A percentile compares a stretch with the other conserved stretches of the same genome.
Evolutionary conservation across 2,797 vertebrate species (phyloP).

Genomic region (Hypotaenidia philippensis): DNA sequence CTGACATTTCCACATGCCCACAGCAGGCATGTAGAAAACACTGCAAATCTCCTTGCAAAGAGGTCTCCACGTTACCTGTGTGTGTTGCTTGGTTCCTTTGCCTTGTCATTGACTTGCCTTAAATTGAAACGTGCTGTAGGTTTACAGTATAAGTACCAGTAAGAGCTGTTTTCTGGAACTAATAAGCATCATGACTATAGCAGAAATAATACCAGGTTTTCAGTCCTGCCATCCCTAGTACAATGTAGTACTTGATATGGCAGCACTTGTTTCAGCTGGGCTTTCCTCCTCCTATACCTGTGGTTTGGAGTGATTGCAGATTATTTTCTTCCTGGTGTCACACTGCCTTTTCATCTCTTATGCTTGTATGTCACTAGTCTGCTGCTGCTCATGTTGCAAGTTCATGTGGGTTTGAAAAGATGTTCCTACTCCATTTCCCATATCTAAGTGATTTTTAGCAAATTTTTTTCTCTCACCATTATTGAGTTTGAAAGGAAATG

Average conservation of each 20-base stretch:
- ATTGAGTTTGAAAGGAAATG: neutral
- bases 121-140: neutral
- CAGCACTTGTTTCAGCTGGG: neutral
- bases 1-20: neutral
- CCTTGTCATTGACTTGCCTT: neutral
- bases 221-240: neutral
- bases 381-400: neutral
- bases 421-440: neutral
- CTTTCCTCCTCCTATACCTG: neutral
- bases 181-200: neutral
- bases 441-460: neutral
- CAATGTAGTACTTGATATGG: neutral
- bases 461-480: neutral
- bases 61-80: neutral
- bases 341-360: neutral
- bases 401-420: neutral
- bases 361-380: neutral
- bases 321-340: neutral
- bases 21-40: neutral
- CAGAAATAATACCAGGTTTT: neutral
- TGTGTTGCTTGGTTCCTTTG: neutral
- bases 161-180: neutral
- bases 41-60: neutral
- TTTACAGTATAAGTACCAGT: neutral
- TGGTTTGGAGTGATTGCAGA: neutral